phyloP scores from a whole-genome alignment of 37 sponge, comb jelly and placozoan species.

The Geodia barretti region DNA sequence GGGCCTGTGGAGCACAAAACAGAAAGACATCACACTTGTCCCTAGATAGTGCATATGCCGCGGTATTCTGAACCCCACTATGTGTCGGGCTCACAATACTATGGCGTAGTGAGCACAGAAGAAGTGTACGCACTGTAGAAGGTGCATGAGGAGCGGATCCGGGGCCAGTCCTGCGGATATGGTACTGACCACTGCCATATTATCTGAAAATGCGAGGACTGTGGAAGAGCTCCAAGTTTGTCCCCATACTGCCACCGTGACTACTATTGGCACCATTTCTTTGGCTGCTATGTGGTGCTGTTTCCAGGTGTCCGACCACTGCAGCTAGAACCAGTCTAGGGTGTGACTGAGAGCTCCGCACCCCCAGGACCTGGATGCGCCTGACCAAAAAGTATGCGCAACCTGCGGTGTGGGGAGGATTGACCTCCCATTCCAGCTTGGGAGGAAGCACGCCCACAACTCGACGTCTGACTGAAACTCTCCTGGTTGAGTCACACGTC shows the following conservation, averaged over 20 bases:
- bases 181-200: conserved; percentile 50
- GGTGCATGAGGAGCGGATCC: too few species aligned
- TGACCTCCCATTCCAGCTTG: conserved; percentile 31
- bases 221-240: not conserved
- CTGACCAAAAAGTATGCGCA: conserved; percentile 18
- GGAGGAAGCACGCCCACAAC: conserved; percentile 35
- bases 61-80: too few species aligned
- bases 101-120: too few species aligned
- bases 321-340: conserved; percentile 19
- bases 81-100: too few species aligned
- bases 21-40: too few species aligned
- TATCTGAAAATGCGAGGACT: conserved; percentile 33
- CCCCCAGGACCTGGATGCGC: conserved; percentile 38
- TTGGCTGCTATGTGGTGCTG: conserved; percentile 7
- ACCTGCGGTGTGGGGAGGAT: not conserved
- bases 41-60: too few species aligned
- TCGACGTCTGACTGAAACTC: conserved; percentile 33
- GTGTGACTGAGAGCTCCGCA: not conserved
- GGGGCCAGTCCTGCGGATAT: too few species aligned
- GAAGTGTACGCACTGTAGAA: too few species aligned
- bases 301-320: conserved; percentile 1
- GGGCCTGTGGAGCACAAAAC: too few species aligned
- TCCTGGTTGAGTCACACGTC: conserved; percentile 21
- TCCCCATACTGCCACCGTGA: conserved; percentile 22
- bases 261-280: conserved; percentile 24